phyloP scores from a whole-genome alignment of 2,797 vertebrate genomes.

The Agapornis canus region DNA sequence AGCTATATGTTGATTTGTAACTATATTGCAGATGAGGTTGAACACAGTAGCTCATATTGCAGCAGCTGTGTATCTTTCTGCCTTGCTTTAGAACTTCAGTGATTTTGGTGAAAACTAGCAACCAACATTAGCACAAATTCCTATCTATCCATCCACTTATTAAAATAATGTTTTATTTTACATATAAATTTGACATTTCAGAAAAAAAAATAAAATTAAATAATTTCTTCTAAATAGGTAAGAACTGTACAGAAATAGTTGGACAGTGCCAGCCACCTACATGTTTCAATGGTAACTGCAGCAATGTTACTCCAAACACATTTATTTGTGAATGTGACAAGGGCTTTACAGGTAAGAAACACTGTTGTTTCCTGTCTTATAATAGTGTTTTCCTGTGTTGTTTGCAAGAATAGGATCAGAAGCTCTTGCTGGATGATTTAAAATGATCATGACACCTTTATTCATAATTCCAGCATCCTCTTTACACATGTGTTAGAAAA shows the following conservation, averaged over 20 bases:
- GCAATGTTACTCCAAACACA: conserved; percentile 69
- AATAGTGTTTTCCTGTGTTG: neutral
- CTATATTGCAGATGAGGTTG: neutral
- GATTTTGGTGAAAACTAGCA: neutral
- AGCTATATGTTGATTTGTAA: neutral
- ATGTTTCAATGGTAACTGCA: conserved; percentile 79
- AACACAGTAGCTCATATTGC: neutral
- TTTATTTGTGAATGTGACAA: conserved; percentile 78
- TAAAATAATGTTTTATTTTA: neutral
- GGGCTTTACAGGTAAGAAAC: conserved; percentile 64
- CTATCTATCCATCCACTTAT: neutral
- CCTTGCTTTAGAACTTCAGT: neutral
- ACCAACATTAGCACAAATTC: neutral
- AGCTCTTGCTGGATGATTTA: neutral
- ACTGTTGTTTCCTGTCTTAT: neutral
- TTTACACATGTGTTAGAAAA: neutral
- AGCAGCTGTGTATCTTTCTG: neutral
- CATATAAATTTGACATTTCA: neutral
- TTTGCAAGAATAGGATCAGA: neutral
- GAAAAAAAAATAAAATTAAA: neutral
- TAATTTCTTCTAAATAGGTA: conserved; percentile 71
- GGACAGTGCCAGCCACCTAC: conserved; percentile 76
- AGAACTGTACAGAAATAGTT: conserved; percentile 83
- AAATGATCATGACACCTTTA: neutral
- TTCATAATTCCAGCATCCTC: neutral